A percentile compares a stretch with the other conserved stretches of the same genome.
These are phyloP conservation scores for Epistrophe grossulariae DNA, from an alignment of 2,888 invertebrate genomes.

Conservation along the genomic window DNA sequence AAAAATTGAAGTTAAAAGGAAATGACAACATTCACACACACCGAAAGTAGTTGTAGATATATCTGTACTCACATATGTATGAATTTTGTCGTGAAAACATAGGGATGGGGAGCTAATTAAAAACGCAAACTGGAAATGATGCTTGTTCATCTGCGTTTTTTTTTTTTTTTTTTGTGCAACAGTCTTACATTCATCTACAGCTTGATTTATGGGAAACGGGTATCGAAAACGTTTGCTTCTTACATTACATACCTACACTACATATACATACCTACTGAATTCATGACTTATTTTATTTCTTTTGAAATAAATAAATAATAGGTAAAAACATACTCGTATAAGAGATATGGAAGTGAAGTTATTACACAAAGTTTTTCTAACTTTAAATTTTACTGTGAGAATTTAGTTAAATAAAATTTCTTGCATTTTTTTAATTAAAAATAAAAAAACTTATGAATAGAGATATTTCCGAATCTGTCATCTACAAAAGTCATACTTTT, in stretches of 20 bases:
- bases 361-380: neutral
- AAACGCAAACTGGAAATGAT: constrained; percentile 75
- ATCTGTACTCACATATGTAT: constrained; percentile 27
- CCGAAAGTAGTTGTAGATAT: neutral
- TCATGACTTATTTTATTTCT: neutral
- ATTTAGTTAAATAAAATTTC: too few species aligned
- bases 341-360: too few species aligned
- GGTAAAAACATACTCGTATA: neutral
- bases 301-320: neutral
- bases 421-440: too few species aligned
- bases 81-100: constrained; percentile 59
- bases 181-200: constrained; percentile 68
- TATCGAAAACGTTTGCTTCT: constrained; percentile 68
- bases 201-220: constrained; percentile 72
- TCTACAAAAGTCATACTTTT: too few species aligned
- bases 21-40: constrained; percentile 20
- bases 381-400: neutral
- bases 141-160: constrained; percentile 64
- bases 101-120: constrained; percentile 71
- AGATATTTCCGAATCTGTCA: too few species aligned
- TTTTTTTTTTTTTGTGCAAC: constrained; percentile 52
- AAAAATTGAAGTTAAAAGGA: constrained; percentile 40
- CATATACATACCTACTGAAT: constrained; percentile 2
- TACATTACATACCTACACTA: constrained; percentile 16
- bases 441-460: too few species aligned